Evolutionary conservation across 2,113 vertebrate species (phyloP).

Genomic region (Podarcis muralis): DNA sequence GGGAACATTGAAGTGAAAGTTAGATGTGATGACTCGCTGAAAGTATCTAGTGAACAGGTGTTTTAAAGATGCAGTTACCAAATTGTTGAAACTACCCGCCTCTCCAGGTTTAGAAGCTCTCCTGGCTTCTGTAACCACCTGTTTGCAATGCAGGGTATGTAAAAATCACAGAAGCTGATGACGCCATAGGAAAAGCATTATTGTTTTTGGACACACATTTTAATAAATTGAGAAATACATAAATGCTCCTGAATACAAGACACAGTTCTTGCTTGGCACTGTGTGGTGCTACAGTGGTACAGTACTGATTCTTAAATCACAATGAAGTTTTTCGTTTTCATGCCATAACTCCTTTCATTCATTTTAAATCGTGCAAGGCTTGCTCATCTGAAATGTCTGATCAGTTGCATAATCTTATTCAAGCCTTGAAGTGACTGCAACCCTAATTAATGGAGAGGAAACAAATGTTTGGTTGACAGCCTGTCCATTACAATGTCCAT

Average conservation of each 20-base stretch:
- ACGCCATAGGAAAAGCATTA: neutral
- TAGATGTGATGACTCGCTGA: conserved; percentile 36
- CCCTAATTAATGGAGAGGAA: neutral
- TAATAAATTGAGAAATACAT: neutral
- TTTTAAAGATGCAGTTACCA: conserved; percentile 48
- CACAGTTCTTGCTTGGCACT: conserved; percentile 17
- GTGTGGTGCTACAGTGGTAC: neutral
- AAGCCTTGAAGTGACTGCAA: fast-evolving
- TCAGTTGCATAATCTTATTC: conserved; percentile 28
- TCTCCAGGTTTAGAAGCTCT: neutral
- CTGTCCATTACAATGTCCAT: neutral
- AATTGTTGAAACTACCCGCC: neutral
- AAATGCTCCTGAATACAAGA: neutral
- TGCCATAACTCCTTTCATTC: neutral
- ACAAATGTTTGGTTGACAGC: conserved; percentile 37
- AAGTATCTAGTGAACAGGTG: conserved; percentile 52
- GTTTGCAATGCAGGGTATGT: conserved; percentile 4
- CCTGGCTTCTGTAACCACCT: conserved; percentile 31
- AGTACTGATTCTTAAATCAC: neutral
- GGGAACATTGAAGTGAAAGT: conserved; percentile 32
- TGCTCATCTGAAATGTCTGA: neutral
- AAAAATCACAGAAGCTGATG: neutral
- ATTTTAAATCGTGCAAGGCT: neutral
- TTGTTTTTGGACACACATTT: neutral
- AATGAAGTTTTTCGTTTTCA: neutral